Conservation (phyloP, 2,113 vertebrate species). For the Perca flavescens region DNA sequence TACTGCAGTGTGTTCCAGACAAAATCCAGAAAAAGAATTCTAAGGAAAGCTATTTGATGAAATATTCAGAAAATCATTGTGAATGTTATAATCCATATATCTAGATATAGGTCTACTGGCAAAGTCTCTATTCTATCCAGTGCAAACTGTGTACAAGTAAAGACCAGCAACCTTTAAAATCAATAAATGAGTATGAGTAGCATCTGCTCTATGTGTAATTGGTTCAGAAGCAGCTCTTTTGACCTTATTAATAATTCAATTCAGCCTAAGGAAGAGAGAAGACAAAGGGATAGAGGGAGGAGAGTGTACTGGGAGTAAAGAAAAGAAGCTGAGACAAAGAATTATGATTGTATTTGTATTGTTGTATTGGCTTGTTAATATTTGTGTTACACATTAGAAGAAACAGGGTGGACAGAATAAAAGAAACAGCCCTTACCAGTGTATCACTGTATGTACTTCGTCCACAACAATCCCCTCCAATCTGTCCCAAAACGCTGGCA, state of each 20-base stretch:
- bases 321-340: neutral
- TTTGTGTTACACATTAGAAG: neutral
- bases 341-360: neutral
- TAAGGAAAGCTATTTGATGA: neutral
- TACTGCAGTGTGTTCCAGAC: neutral
- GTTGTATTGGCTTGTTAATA: neutral
- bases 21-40: neutral
- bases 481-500: too few relatives aligned
- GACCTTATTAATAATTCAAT: conserved; percentile 39
- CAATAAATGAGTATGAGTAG: neutral
- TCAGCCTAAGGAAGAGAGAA: neutral
- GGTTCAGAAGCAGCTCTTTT: conserved; percentile 33
- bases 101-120: neutral
- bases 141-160: neutral
- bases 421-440: too few relatives aligned
- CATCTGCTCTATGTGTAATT: conserved; percentile 8
- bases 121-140: neutral
- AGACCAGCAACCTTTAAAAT: conserved; percentile 1
- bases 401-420: neutral
- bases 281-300: neutral
- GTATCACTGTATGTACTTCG: too few relatives aligned
- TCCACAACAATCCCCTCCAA: too few relatives aligned
- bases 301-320: neutral
- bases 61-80: neutral
- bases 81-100: neutral